These are phyloP conservation scores for Aramus guarauna DNA, from an alignment of 2,113 vertebrate genomes.

Conservation along the genomic window DNA sequence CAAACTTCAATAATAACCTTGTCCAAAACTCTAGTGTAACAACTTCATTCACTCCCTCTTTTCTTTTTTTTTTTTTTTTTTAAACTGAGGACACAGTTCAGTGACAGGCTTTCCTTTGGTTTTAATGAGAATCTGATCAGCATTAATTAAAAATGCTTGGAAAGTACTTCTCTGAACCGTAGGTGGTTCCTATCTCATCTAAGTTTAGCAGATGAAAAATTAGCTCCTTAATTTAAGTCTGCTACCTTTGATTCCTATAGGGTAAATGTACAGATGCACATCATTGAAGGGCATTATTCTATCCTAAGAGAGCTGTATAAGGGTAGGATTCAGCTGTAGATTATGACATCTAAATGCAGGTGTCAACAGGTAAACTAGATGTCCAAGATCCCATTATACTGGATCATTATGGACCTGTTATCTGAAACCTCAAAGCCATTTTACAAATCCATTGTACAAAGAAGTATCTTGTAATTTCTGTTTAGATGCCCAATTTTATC, in stretches of 20 bases:
- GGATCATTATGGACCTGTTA: background rate
- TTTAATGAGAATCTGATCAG: conserved; percentile 28
- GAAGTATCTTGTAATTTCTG: background rate
- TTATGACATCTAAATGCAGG: background rate
- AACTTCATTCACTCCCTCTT: background rate
- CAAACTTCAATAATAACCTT: background rate
- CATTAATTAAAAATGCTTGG: conserved; percentile 18
- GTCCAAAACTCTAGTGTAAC: background rate
- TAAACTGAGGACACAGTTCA: background rate
- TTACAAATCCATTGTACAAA: background rate
- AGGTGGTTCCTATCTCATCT: background rate
- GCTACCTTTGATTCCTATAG: background rate
- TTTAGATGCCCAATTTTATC: background rate
- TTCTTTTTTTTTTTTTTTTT: background rate
- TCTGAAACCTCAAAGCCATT: background rate
- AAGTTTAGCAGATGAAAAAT: conserved; percentile 17
- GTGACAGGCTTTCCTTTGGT: background rate
- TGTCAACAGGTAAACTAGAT: background rate
- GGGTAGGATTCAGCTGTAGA: background rate
- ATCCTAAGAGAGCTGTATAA: background rate
- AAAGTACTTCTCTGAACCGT: background rate
- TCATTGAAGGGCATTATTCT: background rate
- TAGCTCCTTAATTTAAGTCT: conserved; percentile 27
- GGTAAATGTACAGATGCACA: background rate
- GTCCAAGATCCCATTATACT: background rate